Conservation (phyloP, 30 jellyfish, hydroid and myxozoan genomes). For the Chrysaora quinquecirrha region DNA sequence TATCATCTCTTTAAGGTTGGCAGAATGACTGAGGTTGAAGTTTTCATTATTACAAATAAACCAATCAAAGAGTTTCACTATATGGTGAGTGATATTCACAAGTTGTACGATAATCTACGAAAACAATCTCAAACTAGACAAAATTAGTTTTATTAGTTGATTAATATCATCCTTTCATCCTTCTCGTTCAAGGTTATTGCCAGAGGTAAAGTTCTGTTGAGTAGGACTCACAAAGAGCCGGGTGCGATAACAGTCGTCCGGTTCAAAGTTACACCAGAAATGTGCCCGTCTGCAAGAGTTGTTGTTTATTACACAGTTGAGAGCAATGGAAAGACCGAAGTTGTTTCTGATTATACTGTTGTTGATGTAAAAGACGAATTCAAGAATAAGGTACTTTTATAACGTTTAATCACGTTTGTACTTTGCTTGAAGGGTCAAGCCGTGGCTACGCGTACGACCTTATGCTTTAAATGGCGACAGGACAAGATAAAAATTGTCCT, state of each 20-base stretch:
- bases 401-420: neutral
- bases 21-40: neutral
- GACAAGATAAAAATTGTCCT: no score
- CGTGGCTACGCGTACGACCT: no score
- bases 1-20: conserved; percentile 12
- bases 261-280: conserved; percentile 37
- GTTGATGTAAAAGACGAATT: conserved; percentile 32
- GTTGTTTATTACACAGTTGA: conserved; percentile 16
- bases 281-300: conserved; percentile 35
- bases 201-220: conserved; percentile 22
- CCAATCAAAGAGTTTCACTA: neutral
- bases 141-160: no score
- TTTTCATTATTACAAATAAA: neutral
- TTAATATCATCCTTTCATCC: no score
- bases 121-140: no score
- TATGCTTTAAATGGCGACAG: no score
- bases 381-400: conserved; percentile 21
- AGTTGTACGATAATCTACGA: no score
- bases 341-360: conserved; percentile 26
- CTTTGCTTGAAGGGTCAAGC: no score
- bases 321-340: conserved; percentile 17
- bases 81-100: conserved; percentile 20
- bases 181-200: conserved; percentile 47
- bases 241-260: conserved; percentile 50
- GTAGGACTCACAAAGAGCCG: conserved; percentile 5